Percentiles rank a stretch among this genome's conserved stretches.
Conservation (phyloP, 2,888 invertebrate species). For the Dicyrtomina minuta region DNA sequence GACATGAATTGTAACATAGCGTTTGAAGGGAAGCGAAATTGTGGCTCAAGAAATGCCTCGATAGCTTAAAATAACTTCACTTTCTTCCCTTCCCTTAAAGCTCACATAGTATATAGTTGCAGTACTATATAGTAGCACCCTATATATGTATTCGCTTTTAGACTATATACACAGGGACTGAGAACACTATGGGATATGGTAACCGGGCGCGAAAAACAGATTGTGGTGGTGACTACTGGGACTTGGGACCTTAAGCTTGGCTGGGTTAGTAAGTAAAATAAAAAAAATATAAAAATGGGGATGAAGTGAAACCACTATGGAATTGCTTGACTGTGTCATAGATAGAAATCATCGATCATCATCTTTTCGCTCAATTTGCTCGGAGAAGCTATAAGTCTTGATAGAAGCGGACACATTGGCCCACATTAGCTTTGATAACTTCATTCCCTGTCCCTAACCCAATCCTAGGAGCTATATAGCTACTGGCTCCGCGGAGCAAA, state of each 20-base stretch:
- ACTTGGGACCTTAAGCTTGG: neutral
- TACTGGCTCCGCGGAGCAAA: too few species aligned
- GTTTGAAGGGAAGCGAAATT: too few species aligned
- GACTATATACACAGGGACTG: too few species aligned
- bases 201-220: neutral
- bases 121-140: too few species aligned
- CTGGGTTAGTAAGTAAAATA: neutral
- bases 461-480: too few species aligned
- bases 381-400: conserved; percentile 21
- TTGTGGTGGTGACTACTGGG: neutral
- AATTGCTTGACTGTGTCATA: conserved; percentile 1
- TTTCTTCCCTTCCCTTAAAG: too few species aligned
- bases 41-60: too few species aligned
- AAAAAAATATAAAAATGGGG: too few species aligned
- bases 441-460: neutral
- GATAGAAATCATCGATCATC: conserved; percentile 30
- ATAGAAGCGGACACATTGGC: conserved; percentile 26
- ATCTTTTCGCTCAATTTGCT: conserved; percentile 30
- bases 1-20: too few species aligned
- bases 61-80: too few species aligned
- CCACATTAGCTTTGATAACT: conserved; percentile 22
- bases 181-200: neutral
- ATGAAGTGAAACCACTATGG: neutral
- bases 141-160: too few species aligned
- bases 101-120: too few species aligned